These are phyloP conservation scores for Drosophila sproati DNA, from an alignment of 1,140 invertebrate genomes.

Conservation along the genomic window DNA sequence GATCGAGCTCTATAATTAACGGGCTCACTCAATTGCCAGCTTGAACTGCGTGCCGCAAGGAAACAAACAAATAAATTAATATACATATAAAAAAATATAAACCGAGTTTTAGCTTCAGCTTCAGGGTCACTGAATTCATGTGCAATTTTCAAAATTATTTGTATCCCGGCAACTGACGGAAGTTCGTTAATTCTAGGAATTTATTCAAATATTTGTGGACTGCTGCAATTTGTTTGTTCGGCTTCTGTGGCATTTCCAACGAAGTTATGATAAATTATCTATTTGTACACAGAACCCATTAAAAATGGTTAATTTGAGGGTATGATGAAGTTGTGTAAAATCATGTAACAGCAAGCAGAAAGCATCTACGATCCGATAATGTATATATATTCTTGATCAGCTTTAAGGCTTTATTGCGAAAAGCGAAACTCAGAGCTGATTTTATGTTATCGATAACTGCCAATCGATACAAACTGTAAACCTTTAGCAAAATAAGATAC, in stretches of 20 bases:
- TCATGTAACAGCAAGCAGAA: neutral
- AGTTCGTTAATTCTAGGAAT: conserved; percentile 55
- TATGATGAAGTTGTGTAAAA: neutral
- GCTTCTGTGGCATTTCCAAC: conserved; percentile 26
- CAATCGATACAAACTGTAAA: too few relatives aligned
- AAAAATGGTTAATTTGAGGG: neutral
- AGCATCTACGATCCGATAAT: too few relatives aligned
- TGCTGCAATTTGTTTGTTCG: conserved; percentile 37
- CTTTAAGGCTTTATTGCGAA: too few relatives aligned
- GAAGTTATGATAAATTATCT: conserved; percentile 18
- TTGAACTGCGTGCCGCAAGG: conserved; percentile 19
- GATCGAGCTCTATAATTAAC: conserved; percentile 78
- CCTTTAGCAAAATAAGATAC: too few relatives aligned
- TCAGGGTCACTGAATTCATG: conserved; percentile 64
- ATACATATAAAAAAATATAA: conserved; percentile 9
- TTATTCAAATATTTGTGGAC: conserved; percentile 43
- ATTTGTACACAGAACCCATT: conserved; percentile 10
- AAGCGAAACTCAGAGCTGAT: too few relatives aligned
- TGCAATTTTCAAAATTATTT: conserved; percentile 60
- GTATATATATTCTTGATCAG: too few relatives aligned
- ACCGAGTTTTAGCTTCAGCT: conserved; percentile 4
- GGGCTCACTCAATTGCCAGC: conserved; percentile 78
- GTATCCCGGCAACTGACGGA: conserved; percentile 45
- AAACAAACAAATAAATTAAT: conserved; percentile 18
- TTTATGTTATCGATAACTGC: too few relatives aligned